phyloP scores from a whole-genome alignment of 2,888 invertebrate species.

The Globia sparganii region DNA sequence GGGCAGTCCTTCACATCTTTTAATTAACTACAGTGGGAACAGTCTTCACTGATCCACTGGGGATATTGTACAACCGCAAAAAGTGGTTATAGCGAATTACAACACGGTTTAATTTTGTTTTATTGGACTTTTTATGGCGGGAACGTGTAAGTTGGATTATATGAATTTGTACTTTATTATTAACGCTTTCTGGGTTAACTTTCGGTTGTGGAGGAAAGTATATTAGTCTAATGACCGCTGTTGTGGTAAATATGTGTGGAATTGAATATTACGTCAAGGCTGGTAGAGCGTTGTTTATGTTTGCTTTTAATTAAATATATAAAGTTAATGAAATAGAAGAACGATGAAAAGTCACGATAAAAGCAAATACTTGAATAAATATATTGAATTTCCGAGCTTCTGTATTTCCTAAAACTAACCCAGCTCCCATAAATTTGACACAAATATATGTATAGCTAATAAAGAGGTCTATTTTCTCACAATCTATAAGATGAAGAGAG shows the following conservation, averaged over 20 bases:
- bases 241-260: conserved; percentile 54
- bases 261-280: conserved; percentile 50
- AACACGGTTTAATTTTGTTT: conserved; percentile 70
- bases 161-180: conserved; percentile 59
- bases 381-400: neutral
- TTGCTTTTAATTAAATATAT: conserved; percentile 19
- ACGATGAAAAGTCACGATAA: neutral
- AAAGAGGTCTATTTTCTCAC: conserved; percentile 55
- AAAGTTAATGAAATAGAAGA: conserved; percentile 11
- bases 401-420: conserved; percentile 2
- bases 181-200: conserved; percentile 43
- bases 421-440: conserved; percentile 16
- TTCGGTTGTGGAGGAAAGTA: conserved; percentile 36
- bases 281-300: conserved; percentile 38
- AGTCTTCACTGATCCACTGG: conserved; percentile 66
- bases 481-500: conserved; percentile 70
- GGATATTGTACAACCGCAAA: conserved; percentile 66
- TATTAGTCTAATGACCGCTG: conserved; percentile 56
- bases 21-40: conserved; percentile 74
- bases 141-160: conserved; percentile 57
- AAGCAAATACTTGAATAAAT: conserved; percentile 2
- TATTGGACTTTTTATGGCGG: conserved; percentile 61
- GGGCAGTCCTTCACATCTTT: conserved; percentile 72
- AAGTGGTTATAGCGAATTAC: conserved; percentile 70
- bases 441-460: conserved; percentile 46